Evolutionary conservation across 1,140 invertebrate genomes (phyloP).

Genomic region (Heliconius congener): DNA sequence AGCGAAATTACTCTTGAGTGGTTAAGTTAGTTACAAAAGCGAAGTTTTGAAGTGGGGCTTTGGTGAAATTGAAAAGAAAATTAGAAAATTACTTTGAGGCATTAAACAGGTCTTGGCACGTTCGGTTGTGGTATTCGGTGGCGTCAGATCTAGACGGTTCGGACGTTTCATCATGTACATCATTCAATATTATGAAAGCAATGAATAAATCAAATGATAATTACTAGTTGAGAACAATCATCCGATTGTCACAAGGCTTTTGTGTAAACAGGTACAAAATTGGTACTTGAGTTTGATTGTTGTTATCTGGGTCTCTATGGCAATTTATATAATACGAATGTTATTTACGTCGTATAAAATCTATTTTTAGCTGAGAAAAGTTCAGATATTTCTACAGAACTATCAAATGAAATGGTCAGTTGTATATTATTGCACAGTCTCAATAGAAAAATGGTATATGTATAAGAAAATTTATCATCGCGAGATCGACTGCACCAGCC

Average conservation of each 20-base stretch:
- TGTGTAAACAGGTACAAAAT: not conserved
- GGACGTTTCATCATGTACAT: not conserved
- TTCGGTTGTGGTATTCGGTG: constrained; percentile 35
- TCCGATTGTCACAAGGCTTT: not conserved
- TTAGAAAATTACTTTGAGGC: constrained; percentile 47
- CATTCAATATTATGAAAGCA: not conserved
- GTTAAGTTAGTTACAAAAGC: constrained; percentile 46
- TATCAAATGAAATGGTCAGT: too few species aligned
- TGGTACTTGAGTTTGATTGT: not conserved
- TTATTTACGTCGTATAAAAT: not conserved
- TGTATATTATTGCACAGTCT: too few species aligned
- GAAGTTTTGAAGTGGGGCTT: constrained; percentile 45
- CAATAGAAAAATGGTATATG: too few species aligned
- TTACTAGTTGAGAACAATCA: not conserved
- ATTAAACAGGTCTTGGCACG: constrained; percentile 44
- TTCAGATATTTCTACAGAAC: too few species aligned
- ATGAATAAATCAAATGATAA: constrained; percentile 10
- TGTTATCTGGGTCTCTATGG: not conserved
- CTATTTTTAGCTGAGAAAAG: too few species aligned
- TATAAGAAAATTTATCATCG: too few species aligned
- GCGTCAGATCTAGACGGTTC: not conserved
- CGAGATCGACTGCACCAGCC: not conserved
- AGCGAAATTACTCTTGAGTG: constrained; percentile 39
- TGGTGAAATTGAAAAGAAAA: constrained; percentile 53
- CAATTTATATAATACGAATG: not conserved